These are phyloP conservation scores for Salmo trutta DNA, from an alignment of 2,797 vertebrate genomes.

Conservation along the genomic window DNA sequence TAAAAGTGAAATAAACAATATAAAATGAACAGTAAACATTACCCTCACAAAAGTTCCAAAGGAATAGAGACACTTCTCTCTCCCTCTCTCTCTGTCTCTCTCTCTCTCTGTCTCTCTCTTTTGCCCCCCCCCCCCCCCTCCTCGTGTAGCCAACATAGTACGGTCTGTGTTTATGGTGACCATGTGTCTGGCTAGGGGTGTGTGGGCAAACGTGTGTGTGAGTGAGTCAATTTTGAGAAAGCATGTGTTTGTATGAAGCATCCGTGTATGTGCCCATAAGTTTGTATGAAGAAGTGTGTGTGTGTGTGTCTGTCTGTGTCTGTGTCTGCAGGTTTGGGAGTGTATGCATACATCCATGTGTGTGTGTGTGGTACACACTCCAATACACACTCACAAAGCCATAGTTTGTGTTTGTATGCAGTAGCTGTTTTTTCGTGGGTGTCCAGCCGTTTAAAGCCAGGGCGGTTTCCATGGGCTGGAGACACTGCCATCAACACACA, in stretches of 20 bases:
- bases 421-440: no score
- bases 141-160: neutral
- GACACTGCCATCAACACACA: no score
- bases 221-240: no score
- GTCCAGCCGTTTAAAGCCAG: no score
- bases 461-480: no score
- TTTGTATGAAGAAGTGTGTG: neutral
- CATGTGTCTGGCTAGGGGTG: neutral
- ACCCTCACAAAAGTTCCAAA: no score
- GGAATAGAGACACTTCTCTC: neutral
- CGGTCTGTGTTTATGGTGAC: conserved; percentile 12
- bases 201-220: neutral
- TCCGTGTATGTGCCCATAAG: neutral
- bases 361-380: no score
- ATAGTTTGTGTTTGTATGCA: no score
- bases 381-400: no score
- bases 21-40: no score
- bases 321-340: neutral
- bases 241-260: neutral
- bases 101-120: neutral
- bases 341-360: neutral
- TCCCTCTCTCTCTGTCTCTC: neutral
- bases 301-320: conserved; percentile 20
- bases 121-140: no score
- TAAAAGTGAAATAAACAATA: no score